Evolutionary conservation across 2,888 invertebrate genomes (phyloP), one percentile per base, ranked within the genome.

Genomic region (Trissoscelio sp.): DNA sequence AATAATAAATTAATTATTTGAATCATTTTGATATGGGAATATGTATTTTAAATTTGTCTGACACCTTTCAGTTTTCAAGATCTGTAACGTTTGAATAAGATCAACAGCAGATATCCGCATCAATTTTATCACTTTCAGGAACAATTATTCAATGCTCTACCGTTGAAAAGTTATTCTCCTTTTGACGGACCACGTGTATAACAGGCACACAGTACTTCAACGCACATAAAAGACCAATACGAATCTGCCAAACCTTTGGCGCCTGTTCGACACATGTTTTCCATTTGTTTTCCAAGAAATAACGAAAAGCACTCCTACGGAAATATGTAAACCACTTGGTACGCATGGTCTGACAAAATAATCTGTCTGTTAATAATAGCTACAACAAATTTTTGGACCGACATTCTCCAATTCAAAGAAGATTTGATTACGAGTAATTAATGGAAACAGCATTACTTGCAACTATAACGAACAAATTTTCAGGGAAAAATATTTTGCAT

Each of bases 261-360:
- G 60, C 60, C 51, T 60, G 72, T 5, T 28, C 48, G 20, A 28
- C 72, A 72, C 42, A 51, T 72, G 72, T 42, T 60, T 51, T 48
- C 39, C 39, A 44, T 16, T 55, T 9, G 39, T 42, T 60, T 72
- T 60, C 58, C 12, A 37, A 34, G 58, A 60, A 57, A 7, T 1
- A 6, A 14, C 39, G 39, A 39, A 39, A 12, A 39, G 11, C 14
- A 39, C 6, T 39, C 39, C 39, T 2, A 14, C 3, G 39, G 14
- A 18, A 57, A 48, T 7, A 58, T 58, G 34, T 20, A 16, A 24
- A 24, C 12, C 58, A 60, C 28, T 39, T 28, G 72, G 48, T 1
- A 39, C 12, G 39, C n/a, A 34, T 9, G 34, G 9, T 39, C 39
- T 14, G 9, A 34, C 34, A 9, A 70, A 58, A 70, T 58, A 70